Percentiles rank a stretch among this genome's conserved stretches.
Conservation (phyloP, 37 sponge, comb jelly and placozoan genomes). For the Beroe ovata region DNA sequence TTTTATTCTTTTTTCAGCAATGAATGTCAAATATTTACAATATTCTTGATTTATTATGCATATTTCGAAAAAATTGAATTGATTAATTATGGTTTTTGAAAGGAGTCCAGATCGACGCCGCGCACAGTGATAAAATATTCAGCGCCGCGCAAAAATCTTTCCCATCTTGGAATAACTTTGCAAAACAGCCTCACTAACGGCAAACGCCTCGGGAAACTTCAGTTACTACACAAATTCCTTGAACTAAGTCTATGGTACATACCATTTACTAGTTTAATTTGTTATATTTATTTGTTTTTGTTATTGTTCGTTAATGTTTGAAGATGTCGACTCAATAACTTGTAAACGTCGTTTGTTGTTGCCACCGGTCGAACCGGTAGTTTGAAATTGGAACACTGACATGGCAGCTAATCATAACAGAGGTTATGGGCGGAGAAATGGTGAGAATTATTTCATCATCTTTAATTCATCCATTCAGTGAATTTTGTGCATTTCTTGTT, state of each 20-base stretch:
- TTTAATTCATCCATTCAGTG: too few relatives aligned
- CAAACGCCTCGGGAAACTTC: slow-evolving; percentile 1
- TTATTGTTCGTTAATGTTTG: slow-evolving; percentile 54
- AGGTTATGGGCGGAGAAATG: background rate
- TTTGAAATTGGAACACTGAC: slow-evolving; percentile 54
- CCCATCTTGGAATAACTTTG: slow-evolving; percentile 8
- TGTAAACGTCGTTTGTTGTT: slow-evolving; percentile 37
- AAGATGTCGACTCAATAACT: slow-evolving; percentile 26
- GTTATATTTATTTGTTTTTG: slow-evolving; percentile 21
- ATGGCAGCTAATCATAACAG: slow-evolving; percentile 51
- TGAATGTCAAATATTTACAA: too few relatives aligned
- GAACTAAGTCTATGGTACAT: slow-evolving; percentile 51
- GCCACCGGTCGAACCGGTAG: slow-evolving; percentile 62
- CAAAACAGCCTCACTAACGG: background rate
- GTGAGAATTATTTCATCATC: too few relatives aligned
- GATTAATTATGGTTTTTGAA: too few relatives aligned
- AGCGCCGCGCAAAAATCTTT: slow-evolving; percentile 21
- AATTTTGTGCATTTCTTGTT: too few relatives aligned
- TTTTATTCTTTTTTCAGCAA: too few relatives aligned
- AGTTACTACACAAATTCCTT: slow-evolving; percentile 35
- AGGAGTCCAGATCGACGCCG: too few relatives aligned
- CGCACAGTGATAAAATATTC: too few relatives aligned
- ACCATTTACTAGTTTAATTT: slow-evolving; percentile 44
- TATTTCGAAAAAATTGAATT: too few relatives aligned
- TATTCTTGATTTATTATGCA: too few relatives aligned